Base-by-base conservation (phyloP, 2,888 invertebrate genomes). In the Empis livida region DNA sequence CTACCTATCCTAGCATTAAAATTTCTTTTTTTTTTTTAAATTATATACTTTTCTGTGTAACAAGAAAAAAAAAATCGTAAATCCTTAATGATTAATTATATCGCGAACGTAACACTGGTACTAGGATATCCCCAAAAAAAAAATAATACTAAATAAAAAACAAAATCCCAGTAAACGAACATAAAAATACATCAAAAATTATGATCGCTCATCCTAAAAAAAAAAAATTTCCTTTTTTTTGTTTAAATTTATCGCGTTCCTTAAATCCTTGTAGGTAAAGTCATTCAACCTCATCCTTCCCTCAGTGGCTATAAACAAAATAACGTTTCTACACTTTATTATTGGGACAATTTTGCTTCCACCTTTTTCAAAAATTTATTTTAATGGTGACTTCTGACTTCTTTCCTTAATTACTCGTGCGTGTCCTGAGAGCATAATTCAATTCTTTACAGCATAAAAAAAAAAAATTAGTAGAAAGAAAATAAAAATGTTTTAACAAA, bases 361-460 rank as follows among this genome's bases (percentile, higher is more conserved):
- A 35, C 16, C 38, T 35, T 35, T 13, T 35, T 32, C 3, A n/a
- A n/a, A n/a, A 13, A n/a, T 5, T 35, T 35, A 5, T n/a, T n/a
- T 35, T 35, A 35, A 35, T 35, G 35, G 35, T 35, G 35, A 35
- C 35, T 35, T 50, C 48, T 48, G 46, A 44, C 48, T 46, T 51
- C 48, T 51, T 48, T 51, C 49, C 39, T 51, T 51, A 51, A 51
- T 51, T 51, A 51, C 51, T 49, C 47, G 51, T 51, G 51, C 51
- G 51, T 51, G 51, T 51, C 47, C 47, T 51, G 47, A 43, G 42
- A 49, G 46, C 51, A 51, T 51, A 51, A 51, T 49, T 51, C 51
- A 51, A 51, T 42, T 48, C n/a, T 35, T 13, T 13, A 27, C 8
- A 27, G 23, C 2, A 35, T 35, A 35, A 13, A 8, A n/a, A n/a